Conservation (phyloP, 37 sponge, comb jelly and placozoan species). For the Crambe crambe region DNA sequence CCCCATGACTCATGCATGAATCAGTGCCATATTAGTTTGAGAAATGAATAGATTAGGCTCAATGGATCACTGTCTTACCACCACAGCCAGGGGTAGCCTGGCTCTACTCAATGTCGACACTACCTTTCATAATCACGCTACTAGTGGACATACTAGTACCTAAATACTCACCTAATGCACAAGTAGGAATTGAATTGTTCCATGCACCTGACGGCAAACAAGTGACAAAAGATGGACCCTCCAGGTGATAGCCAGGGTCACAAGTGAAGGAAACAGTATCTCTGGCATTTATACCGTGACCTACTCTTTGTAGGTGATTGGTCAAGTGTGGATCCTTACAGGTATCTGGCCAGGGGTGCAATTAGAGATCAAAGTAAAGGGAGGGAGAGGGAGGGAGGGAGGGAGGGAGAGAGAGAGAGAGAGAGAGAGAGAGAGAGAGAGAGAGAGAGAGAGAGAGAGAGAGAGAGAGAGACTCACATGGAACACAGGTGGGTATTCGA, state of each 20-base stretch:
- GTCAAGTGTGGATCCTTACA: background rate
- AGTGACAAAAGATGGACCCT: slow-evolving; percentile 4
- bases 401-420: background rate
- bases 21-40: background rate
- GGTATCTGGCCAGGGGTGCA: background rate
- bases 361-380: background rate
- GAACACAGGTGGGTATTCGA: slow-evolving; percentile 9
- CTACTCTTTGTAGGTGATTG: background rate
- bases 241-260: slow-evolving; percentile 16
- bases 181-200: slow-evolving; percentile 13
- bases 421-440: background rate
- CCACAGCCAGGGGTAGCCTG: slow-evolving; percentile 26
- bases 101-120: slow-evolving; percentile 7
- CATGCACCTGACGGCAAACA: slow-evolving; percentile 14
- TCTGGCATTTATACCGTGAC: background rate
- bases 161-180: background rate
- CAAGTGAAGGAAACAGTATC: slow-evolving; percentile 2
- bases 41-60: background rate
- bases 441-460: background rate
- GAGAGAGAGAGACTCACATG: background rate
- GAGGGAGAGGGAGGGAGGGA: background rate
- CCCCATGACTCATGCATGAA: background rate
- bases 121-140: too few species aligned
- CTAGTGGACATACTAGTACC: background rate
- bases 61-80: slow-evolving; percentile 14